Conservation (phyloP, 2,888 invertebrate species). For the Cloeon dipterum region DNA sequence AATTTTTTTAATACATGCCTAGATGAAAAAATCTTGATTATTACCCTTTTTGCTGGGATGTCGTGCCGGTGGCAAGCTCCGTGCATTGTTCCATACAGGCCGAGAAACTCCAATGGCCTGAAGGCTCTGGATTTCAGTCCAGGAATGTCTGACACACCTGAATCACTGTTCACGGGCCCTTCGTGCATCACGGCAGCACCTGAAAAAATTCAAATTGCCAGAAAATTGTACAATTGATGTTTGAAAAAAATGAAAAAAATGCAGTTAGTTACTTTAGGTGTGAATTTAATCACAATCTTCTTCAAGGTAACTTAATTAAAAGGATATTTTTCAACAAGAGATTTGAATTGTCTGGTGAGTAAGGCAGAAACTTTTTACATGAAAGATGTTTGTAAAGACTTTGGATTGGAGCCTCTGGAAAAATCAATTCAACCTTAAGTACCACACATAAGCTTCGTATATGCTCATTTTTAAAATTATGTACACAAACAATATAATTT, state of each 20-base stretch:
- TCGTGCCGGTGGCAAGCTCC: constrained; percentile 77
- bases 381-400: no score
- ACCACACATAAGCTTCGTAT: constrained; percentile 3
- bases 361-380: no score
- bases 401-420: background rate
- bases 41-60: constrained; percentile 71
- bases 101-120: constrained; percentile 68
- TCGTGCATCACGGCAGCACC: constrained; percentile 3
- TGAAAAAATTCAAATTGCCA: constrained; percentile 1
- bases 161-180: constrained; percentile 7
- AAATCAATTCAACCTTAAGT: no score
- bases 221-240: background rate
- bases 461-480: background rate
- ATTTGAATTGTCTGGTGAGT: no score
- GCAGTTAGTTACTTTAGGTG: no score
- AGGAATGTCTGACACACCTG: constrained; percentile 48
- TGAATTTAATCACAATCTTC: no score
- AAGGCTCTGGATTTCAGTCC: constrained; percentile 56
- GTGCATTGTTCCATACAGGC: constrained; percentile 71
- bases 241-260: no score
- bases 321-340: no score
- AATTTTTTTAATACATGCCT: constrained; percentile 7
- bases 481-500: background rate
- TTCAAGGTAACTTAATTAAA: no score
- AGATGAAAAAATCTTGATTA: background rate